These are phyloP conservation scores for Oreochromis niloticus DNA, from an alignment of 2,113 vertebrate species.

Conservation along the genomic window DNA sequence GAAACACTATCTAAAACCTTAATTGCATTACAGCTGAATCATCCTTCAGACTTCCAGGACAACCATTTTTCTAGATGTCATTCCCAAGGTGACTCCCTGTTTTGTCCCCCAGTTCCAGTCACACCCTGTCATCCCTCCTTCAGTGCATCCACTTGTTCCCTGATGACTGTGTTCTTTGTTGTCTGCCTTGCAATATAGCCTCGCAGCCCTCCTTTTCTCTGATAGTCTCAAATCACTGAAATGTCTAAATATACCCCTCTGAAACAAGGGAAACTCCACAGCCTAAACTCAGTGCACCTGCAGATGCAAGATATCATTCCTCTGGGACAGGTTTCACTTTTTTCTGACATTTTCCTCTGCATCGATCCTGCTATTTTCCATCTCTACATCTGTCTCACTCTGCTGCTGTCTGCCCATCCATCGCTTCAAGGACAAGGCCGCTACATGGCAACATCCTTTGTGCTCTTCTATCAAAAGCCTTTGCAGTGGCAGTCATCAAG, in stretches of 20 bases:
- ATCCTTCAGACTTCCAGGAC: constrained; percentile 39
- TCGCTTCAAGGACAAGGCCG: constrained; percentile 33
- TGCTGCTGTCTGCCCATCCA: neutral
- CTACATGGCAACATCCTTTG: neutral
- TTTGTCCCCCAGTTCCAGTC: constrained; percentile 14
- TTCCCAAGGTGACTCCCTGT: constrained; percentile 59
- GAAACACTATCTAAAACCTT: constrained; percentile 7
- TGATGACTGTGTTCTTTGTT: neutral
- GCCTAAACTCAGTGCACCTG: neutral
- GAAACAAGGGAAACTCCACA: neutral
- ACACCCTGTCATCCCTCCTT: neutral
- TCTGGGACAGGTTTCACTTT: neutral
- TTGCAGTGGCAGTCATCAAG: neutral
- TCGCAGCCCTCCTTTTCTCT: neutral
- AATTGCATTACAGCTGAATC: constrained; percentile 57
- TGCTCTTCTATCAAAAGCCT: neutral
- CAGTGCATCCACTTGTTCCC: neutral
- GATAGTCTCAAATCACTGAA: constrained; percentile 10
- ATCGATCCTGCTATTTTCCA: constrained; percentile 32
- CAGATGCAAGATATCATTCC: neutral
- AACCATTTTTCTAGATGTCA: constrained; percentile 44
- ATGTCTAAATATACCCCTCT: constrained; percentile 10
- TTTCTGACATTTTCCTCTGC: constrained; percentile 14
- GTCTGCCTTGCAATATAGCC: neutral
- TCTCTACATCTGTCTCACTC: neutral